Base-by-base conservation (phyloP, 2,113 vertebrate species). In the Chionis minor region DNA sequence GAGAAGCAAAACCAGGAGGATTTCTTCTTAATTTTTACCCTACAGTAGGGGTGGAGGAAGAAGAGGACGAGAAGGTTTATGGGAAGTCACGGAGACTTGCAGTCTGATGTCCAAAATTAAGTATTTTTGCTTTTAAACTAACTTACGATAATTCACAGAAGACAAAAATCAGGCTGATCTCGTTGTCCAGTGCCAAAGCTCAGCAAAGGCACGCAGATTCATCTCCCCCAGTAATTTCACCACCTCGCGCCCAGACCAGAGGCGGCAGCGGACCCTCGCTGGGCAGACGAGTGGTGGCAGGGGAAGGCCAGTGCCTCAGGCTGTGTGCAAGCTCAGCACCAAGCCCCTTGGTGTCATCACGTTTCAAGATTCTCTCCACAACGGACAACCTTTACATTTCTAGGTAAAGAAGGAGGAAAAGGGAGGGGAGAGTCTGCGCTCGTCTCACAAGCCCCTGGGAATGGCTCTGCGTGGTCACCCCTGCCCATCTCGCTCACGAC, bases 321-420 rank as follows among this genome's bases (percentile, higher is more conserved):
- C n/a, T 13, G 24, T 0, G 9, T 9, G 28, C 27, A 21, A 56
- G 33, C 54, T 73, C 54, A 85, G 40, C 54, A 75, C 30, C 38
- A 83, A 75, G 65, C 8, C 52, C 35, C 49, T 56, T 18, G 1
- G 9, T 11, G 38, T 54, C 13, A 2, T 23, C 21, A n/a, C 51
- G 30, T 3, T 3, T 28, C 0, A 0, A 65, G 54, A 47, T 27
- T 17, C 35, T 38, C 54, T 32, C 40, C 45, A 23, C 1, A 2
- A 42, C 0, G 0, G 22, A 55, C 28, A 91, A 56, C 33, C 14
- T 52, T 62, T 40, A 73, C 44, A 84, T 42, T 5, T 9, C 38
- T 3, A 75, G 44, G 20, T 9, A 26, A 79, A 51, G 58, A n/a
- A 40, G 19, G 6, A 56, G 11, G 27, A 65, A 28, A 65, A 14